phyloP scores from a whole-genome alignment of 1,140 invertebrate species.

The Aphis craccivora region DNA sequence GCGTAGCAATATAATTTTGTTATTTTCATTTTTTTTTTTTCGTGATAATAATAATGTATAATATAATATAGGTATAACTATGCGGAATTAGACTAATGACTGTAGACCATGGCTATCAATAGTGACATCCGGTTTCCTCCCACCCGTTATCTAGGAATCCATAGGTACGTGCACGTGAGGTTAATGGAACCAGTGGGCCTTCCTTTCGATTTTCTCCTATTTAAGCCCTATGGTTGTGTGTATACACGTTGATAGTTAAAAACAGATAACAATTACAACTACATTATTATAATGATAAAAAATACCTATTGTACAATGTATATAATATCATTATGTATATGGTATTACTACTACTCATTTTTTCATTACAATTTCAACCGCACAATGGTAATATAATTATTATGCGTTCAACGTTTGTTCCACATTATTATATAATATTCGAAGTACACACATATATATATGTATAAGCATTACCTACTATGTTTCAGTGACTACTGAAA shows the following conservation, averaged over 20 bases:
- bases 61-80: conserved; percentile 9
- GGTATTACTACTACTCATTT: neutral
- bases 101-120: conserved; percentile 1
- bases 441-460: too few species aligned
- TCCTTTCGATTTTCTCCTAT: conserved; percentile 21
- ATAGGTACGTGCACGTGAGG: neutral
- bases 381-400: conserved; percentile 5
- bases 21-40: neutral
- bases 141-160: neutral
- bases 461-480: neutral
- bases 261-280: conserved; percentile 17
- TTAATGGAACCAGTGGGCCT: conserved; percentile 13
- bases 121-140: conserved; percentile 5
- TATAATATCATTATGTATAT: neutral
- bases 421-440: neutral
- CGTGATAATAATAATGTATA: neutral
- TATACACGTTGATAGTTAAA: neutral
- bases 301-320: neutral
- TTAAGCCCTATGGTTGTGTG: neutral
- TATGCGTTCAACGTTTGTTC: conserved; percentile 15
- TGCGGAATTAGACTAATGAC: conserved; percentile 5
- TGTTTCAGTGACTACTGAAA: neutral
- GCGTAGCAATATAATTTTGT: neutral
- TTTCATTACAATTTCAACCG: conserved; percentile 6
- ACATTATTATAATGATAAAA: conserved; percentile 19